Evolutionary conservation across 2,113 vertebrate genomes (phyloP).

Genomic region (Sturnira hondurensis): DNA sequence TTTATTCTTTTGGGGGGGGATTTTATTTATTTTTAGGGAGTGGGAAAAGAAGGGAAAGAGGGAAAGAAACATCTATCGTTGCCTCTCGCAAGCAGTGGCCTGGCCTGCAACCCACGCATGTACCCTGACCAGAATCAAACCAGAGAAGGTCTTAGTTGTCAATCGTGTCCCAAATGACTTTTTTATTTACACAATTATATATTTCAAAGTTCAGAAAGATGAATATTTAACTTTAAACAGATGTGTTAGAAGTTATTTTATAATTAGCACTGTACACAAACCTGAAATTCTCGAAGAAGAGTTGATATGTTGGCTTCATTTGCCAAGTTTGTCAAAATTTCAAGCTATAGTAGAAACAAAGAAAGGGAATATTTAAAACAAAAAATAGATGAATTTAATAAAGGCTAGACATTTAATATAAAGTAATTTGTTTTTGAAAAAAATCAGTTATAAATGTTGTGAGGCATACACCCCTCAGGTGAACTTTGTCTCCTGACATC

Average conservation of each 20-base stretch:
- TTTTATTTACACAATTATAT: slow-evolving; percentile 17
- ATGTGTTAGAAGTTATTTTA: background rate
- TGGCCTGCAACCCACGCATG: too few species aligned
- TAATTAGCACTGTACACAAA: slow-evolving; percentile 67
- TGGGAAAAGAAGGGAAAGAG: too few species aligned
- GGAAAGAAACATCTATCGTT: too few species aligned
- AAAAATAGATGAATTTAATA: slow-evolving; percentile 21
- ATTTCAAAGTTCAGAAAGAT: slow-evolving; percentile 2
- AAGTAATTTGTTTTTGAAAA: slow-evolving; percentile 1
- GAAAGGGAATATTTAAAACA: slow-evolving; percentile 23
- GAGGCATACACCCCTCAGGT: background rate
- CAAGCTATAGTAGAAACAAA: slow-evolving; percentile 84
- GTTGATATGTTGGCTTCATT: slow-evolving; percentile 97
- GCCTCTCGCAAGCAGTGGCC: too few species aligned
- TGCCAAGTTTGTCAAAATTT: slow-evolving; percentile 96
- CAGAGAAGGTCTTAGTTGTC: background rate
- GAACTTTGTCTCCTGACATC: background rate
- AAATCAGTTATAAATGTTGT: background rate
- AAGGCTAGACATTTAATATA: background rate
- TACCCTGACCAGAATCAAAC: too few species aligned
- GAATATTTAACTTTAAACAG: background rate
- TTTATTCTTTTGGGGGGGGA: too few species aligned
- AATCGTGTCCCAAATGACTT: background rate
- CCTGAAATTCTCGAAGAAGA: slow-evolving; percentile 97
- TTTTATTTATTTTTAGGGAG: too few species aligned